phyloP scores from a whole-genome alignment of 2,113 vertebrate species.

The Ctenodactylus gundi region DNA sequence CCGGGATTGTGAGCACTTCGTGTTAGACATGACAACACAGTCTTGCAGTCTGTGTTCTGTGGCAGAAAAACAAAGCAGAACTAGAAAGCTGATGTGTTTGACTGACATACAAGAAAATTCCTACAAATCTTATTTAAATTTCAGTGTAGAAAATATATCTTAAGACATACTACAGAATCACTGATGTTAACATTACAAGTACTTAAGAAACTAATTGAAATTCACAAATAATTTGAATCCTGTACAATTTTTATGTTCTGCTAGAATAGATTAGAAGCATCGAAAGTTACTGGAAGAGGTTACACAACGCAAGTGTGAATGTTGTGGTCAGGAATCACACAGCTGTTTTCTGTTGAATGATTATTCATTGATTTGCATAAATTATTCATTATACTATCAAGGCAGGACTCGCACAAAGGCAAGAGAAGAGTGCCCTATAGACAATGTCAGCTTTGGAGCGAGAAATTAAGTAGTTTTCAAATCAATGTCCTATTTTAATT shows the following conservation, averaged over 20 bases:
- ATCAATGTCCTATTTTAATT: background rate
- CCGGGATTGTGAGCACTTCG: too few relatives aligned
- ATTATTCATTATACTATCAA: background rate
- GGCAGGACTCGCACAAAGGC: background rate
- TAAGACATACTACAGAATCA: background rate
- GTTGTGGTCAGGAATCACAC: background rate
- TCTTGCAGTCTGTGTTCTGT: background rate
- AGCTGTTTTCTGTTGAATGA: background rate
- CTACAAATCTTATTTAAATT: background rate
- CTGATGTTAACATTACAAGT: background rate
- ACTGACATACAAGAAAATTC: background rate
- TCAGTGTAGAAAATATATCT: background rate
- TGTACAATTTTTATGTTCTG: background rate
- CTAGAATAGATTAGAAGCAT: background rate
- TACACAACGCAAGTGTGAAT: too few relatives aligned
- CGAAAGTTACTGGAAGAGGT: too few relatives aligned
- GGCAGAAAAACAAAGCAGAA: background rate
- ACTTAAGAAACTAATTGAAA: background rate
- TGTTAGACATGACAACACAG: background rate
- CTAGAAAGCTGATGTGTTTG: background rate
- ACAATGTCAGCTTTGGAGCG: fast-evolving
- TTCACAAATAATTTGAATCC: background rate
- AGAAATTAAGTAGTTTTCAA: background rate
- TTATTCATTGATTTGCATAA: background rate
- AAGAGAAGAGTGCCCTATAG: background rate